These are phyloP conservation scores for Andrena cerasifolii DNA, from an alignment of 1,140 invertebrate genomes.

Conservation along the genomic window DNA sequence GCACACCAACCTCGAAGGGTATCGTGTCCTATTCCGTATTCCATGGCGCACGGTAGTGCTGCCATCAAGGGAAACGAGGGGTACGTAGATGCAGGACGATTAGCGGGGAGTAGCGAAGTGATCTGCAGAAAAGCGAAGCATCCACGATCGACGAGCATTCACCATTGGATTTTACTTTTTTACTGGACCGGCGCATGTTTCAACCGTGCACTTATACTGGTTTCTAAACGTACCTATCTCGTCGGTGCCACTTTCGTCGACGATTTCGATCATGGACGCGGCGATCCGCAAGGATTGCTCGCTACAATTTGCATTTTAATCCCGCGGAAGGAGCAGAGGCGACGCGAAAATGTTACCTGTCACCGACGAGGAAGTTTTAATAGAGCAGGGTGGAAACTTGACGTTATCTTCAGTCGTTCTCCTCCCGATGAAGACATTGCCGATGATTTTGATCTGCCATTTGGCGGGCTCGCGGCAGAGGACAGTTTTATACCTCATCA, in stretches of 20 bases:
- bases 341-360: slow-evolving; percentile 38
- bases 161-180: neutral
- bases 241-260: neutral
- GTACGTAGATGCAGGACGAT: neutral
- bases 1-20: too few species aligned
- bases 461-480: slow-evolving; percentile 15
- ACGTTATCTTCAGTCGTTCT: slow-evolving; percentile 43
- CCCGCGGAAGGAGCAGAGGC: neutral
- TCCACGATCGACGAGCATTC: too few species aligned
- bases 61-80: neutral
- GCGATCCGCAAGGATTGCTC: neutral
- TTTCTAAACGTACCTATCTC: neutral
- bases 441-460: slow-evolving; percentile 45
- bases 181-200: neutral
- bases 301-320: slow-evolving; percentile 38
- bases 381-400: slow-evolving; percentile 37
- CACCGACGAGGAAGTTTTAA: slow-evolving; percentile 43
- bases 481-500: slow-evolving; percentile 54
- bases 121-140: neutral
- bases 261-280: neutral
- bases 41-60: neutral
- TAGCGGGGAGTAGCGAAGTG: neutral
- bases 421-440: slow-evolving; percentile 55
- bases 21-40: slow-evolving; percentile 1
- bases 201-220: too few species aligned